Conservation (phyloP, 1,140 invertebrate genomes). For the Oncopodura yosiiana region DNA sequence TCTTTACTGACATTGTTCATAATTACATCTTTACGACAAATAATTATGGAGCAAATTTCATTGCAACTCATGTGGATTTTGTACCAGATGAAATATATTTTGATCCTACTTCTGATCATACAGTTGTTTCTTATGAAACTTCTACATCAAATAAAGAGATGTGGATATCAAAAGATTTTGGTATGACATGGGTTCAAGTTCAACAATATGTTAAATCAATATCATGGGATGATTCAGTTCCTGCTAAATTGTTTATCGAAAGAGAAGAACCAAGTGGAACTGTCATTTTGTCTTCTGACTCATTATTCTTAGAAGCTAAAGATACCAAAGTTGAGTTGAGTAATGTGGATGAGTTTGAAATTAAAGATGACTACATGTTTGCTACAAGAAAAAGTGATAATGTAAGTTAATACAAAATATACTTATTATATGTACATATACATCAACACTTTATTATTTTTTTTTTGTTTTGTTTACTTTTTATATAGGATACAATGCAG, state of each 20-base stretch:
- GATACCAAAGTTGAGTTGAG: slow-evolving; percentile 49
- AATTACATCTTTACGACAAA: slow-evolving; percentile 65
- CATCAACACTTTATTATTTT: slow-evolving; percentile 16
- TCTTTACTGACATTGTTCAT: slow-evolving; percentile 69
- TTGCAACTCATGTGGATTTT: slow-evolving; percentile 53
- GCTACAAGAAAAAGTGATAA: slow-evolving; percentile 51
- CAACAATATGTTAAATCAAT: slow-evolving; percentile 66
- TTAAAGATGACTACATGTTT: slow-evolving; percentile 75
- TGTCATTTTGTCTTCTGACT: slow-evolving; percentile 48
- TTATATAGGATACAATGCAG: slow-evolving; percentile 51
- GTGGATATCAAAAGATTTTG: slow-evolving; percentile 64
- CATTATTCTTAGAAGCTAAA: slow-evolving; percentile 40
- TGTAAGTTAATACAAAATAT: slow-evolving; percentile 28
- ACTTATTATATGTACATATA: slow-evolving; percentile 8
- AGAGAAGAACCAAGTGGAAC: slow-evolving; percentile 54
- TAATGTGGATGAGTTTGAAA: slow-evolving; percentile 67
- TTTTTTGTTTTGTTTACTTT: background rate
- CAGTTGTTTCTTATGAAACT: slow-evolving; percentile 60
- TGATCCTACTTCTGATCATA: slow-evolving; percentile 54
- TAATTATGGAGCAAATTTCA: slow-evolving; percentile 59
- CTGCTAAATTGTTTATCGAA: slow-evolving; percentile 56
- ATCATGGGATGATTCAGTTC: slow-evolving; percentile 50
- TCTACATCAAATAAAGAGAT: slow-evolving; percentile 56
- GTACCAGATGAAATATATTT: slow-evolving; percentile 64
- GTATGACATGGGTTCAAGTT: slow-evolving; percentile 55